phyloP scores from a whole-genome alignment of 2,888 invertebrate genomes.

The Amblyjoppa fuscipennis region DNA sequence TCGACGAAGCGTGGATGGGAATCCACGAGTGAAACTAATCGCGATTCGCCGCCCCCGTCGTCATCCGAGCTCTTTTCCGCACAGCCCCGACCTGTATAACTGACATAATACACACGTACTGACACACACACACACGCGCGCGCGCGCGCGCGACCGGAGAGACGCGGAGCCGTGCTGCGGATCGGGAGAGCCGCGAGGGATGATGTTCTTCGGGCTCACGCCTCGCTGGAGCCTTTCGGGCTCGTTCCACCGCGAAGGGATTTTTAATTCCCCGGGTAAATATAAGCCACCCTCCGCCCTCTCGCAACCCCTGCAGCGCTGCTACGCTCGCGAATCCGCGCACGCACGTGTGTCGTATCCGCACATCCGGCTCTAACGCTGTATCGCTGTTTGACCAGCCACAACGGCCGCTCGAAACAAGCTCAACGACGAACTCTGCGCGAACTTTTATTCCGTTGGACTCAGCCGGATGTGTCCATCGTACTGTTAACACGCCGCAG shows the following conservation, averaged over 20 bases:
- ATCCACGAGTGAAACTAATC: slow-evolving; percentile 77
- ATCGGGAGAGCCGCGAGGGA: slow-evolving; percentile 43
- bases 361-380: slow-evolving; percentile 27
- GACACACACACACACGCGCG: no score
- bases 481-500: background rate
- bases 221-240: slow-evolving; percentile 73
- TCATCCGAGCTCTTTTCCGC: slow-evolving; percentile 49
- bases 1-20: slow-evolving; percentile 74
- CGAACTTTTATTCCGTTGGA: slow-evolving; percentile 2
- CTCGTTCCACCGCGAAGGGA: slow-evolving; percentile 71
- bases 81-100: slow-evolving; percentile 21
- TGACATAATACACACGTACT: slow-evolving; percentile 13
- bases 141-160: slow-evolving; percentile 19
- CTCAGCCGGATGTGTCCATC: slow-evolving; percentile 4
- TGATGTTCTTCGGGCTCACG: slow-evolving; percentile 70
- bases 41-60: slow-evolving; percentile 70
- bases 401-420: background rate
- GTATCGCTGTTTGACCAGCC: slow-evolving; percentile 59
- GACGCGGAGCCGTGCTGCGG: slow-evolving; percentile 27
- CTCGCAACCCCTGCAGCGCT: background rate
- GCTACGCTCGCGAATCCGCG: slow-evolving; percentile 28
- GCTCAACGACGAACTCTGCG: background rate
- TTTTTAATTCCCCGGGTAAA: slow-evolving; percentile 75
- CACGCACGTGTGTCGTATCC: slow-evolving; percentile 25
- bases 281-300: slow-evolving; percentile 52